Conservation (phyloP, 2,888 invertebrate genomes). For the Oscheius sp. region DNA sequence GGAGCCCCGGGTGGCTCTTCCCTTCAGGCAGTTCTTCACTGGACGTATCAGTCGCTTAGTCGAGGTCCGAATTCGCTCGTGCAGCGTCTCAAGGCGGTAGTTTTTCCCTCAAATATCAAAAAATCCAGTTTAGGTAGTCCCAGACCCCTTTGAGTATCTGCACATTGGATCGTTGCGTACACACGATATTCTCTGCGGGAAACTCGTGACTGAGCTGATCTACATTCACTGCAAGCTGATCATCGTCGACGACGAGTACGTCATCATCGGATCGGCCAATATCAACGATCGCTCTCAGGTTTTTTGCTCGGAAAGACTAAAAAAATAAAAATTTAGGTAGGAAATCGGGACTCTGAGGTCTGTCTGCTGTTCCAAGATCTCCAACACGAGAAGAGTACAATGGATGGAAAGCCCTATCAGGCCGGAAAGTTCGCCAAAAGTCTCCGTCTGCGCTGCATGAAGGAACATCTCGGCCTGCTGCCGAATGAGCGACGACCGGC, state of each 20-base stretch:
- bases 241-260: constrained; percentile 89
- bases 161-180: constrained; percentile 76
- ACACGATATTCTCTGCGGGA: constrained; percentile 74
- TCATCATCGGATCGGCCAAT: constrained; percentile 96
- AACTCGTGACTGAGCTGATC: constrained; percentile 85
- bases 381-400: constrained; percentile 80
- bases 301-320: neutral
- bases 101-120: constrained; percentile 36
- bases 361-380: constrained; percentile 84
- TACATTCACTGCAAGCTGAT: constrained; percentile 97
- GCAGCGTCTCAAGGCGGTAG: constrained; percentile 73
- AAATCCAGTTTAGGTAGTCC: constrained; percentile 22
- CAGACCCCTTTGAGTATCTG: constrained; percentile 76
- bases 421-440: constrained; percentile 89
- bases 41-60: constrained; percentile 95
- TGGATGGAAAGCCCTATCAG: constrained; percentile 86
- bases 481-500: constrained; percentile 74
- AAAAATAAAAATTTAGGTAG: constrained; percentile 74
- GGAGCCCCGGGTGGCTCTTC: constrained; percentile 78
- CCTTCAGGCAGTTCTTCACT: constrained; percentile 86
- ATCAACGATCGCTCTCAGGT: constrained; percentile 95
- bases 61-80: constrained; percentile 88
- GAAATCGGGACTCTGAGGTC: constrained; percentile 89
- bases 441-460: constrained; percentile 86
- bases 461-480: constrained; percentile 87